These are phyloP conservation scores for Hydra vulgaris DNA, from an alignment of 30 jellyfish, hydroid and myxozoan species.

Conservation along the genomic window DNA sequence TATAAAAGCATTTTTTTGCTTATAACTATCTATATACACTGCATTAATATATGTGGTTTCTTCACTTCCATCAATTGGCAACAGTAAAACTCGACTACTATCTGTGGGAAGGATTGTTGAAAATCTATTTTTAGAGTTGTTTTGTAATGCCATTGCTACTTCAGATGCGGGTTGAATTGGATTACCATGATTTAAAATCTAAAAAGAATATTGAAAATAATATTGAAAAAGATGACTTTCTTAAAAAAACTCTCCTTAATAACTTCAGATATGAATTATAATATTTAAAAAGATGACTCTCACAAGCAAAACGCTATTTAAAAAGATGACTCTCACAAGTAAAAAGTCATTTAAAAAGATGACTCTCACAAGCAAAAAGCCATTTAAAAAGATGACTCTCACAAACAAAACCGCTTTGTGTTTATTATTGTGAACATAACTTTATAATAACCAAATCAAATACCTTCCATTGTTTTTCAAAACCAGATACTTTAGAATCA, in stretches of 20 bases:
- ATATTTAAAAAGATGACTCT: too few species aligned
- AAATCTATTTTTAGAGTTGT: constrained; percentile 53
- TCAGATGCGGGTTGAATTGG: constrained; percentile 60
- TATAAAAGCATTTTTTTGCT: constrained; percentile 54
- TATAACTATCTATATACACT: constrained; percentile 54
- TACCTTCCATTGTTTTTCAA: constrained; percentile 93
- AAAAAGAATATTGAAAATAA: neutral
- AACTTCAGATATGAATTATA: too few species aligned
- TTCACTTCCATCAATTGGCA: constrained; percentile 64
- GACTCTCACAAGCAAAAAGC: too few species aligned
- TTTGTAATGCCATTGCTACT: constrained; percentile 44
- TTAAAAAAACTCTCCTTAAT: neutral
- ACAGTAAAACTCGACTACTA: constrained; percentile 49
- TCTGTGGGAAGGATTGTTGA: constrained; percentile 83
- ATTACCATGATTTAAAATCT: constrained; percentile 75
- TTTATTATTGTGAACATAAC: too few species aligned
- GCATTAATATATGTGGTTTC: constrained; percentile 80
- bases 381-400: too few species aligned
- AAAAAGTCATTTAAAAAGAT: too few species aligned
- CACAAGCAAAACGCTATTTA: too few species aligned
- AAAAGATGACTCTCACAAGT: too few species aligned
- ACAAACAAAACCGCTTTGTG: too few species aligned
- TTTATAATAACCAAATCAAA: too few species aligned
- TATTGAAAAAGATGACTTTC: neutral
- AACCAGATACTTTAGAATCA: constrained; percentile 74